phyloP scores from a whole-genome alignment of 2,797 vertebrate species.

The Menidia menidia region DNA sequence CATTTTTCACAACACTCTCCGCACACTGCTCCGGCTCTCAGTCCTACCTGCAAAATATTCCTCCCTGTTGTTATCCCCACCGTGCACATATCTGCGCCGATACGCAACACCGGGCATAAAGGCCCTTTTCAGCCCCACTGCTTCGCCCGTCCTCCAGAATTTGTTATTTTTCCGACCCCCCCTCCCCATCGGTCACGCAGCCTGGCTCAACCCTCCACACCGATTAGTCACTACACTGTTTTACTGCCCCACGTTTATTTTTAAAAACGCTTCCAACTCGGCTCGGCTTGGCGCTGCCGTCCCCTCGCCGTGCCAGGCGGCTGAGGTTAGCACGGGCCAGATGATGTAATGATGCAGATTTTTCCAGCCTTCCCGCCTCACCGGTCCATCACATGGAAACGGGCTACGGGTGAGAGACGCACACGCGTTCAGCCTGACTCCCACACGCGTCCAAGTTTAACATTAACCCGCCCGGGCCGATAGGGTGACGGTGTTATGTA shows the following conservation, averaged over 20 bases:
- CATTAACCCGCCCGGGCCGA: slow-evolving; percentile 1
- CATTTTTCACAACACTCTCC: neutral
- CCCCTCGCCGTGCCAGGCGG: slow-evolving; percentile 36
- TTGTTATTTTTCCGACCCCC: neutral
- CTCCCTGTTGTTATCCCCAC: slow-evolving; percentile 22
- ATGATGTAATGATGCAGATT: slow-evolving; percentile 67
- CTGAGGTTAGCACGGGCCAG: slow-evolving; percentile 57
- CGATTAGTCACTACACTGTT: slow-evolving; percentile 62
- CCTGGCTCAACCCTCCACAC: slow-evolving; percentile 41
- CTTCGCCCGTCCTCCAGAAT: slow-evolving; percentile 48
- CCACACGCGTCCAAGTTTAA: slow-evolving; percentile 18
- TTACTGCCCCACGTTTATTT: slow-evolving; percentile 64
- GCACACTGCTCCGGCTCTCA: neutral
- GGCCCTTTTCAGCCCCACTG: slow-evolving; percentile 51
- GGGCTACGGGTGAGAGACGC: slow-evolving; percentile 10
- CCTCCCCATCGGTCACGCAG: slow-evolving; percentile 28
- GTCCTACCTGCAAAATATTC: neutral
- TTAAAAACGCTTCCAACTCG: slow-evolving; percentile 58
- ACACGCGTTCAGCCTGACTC: neutral
- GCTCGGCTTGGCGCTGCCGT: slow-evolving; percentile 40
- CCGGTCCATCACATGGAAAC: slow-evolving; percentile 49
- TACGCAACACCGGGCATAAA: slow-evolving; percentile 34
- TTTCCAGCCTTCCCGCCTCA: slow-evolving; percentile 42
- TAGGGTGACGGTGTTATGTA: slow-evolving; percentile 36
- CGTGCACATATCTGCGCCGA: slow-evolving; percentile 22